Conservation (phyloP, 1,140 invertebrate genomes). For the Drosophila lacteicornis region DNA sequence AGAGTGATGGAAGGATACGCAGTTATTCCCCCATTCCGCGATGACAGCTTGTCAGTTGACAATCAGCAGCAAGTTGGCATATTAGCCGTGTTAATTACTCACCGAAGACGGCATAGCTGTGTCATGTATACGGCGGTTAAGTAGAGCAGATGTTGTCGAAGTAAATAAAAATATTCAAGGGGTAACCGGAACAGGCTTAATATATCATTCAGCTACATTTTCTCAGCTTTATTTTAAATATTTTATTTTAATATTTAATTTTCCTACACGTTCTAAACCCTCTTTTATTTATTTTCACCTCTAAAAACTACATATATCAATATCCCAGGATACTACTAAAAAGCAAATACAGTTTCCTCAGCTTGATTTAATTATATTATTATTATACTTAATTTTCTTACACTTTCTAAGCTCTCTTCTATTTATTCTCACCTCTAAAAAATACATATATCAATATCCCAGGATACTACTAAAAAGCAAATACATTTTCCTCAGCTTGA, state of each 20-base stretch:
- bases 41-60: constrained; percentile 49
- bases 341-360: background rate
- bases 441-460: too few species aligned
- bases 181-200: background rate
- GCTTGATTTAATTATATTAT: background rate
- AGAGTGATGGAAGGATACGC: constrained; percentile 25
- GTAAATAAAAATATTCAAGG: background rate
- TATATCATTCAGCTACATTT: background rate
- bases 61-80: constrained; percentile 40
- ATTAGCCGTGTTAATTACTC: constrained; percentile 58
- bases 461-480: too few species aligned
- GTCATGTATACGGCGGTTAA: constrained; percentile 14
- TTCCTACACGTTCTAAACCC: too few species aligned
- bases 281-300: too few species aligned
- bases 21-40: constrained; percentile 26
- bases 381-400: too few species aligned
- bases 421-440: too few species aligned
- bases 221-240: fast-evolving
- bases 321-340: too few species aligned
- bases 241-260: background rate
- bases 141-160: constrained; percentile 39
- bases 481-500: background rate
- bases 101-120: constrained; percentile 35
- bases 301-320: too few species aligned
- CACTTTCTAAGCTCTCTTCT: too few species aligned